Evolutionary conservation across 1,140 invertebrate genomes (phyloP), one percentile per base, ranked within the genome.

Genomic region (Polypedilum pembai): DNA sequence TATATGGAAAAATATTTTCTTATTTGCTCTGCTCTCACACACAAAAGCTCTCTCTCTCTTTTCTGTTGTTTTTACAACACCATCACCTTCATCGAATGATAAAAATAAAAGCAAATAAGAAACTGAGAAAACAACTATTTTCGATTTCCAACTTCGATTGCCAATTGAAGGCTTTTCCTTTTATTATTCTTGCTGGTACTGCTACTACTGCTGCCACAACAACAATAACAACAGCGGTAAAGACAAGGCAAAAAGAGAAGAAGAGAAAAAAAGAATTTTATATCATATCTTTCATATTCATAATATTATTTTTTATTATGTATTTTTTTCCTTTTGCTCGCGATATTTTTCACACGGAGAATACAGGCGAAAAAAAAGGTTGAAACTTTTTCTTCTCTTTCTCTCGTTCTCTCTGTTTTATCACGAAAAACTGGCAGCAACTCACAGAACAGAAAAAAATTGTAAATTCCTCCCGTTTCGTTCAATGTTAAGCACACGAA

Each of bases 401-500:
- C 45, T 56, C 45, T 12, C 12, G 12, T 56, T 56, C 15, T 56
- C 12, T 56, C 45, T 56, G n/a, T 56, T n/a, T 56, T 56, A 56
- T 56, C 24, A 56, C n/a, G 45, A 56, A 56, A 45, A 12, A 56
- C 45, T 56, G 45, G 45, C 45, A 45, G 8, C 41, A 56, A 56
- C 45, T n/a, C 45, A 56, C 45, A n/a, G n/a, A 56, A 33, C 3
- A 15, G n/a, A 56, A 56, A 56, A 56, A 56, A 56, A 56, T 56
- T 56, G 45, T 56, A 56, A 56, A 56, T 56, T 56, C 45, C 45
- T 56, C 45, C 45, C 45, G 45, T 56, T 56, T 56, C 24, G 8
- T 56, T 56, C 45, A 56, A 56, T 56, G 45, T 56, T 56, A 56
- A 56, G n/a, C 45, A 12, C 45, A 56, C 45, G 45, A 56, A n/a